These are phyloP conservation scores for Drosophila bocki DNA, from an alignment of 1,140 invertebrate species.

Conservation along the genomic window DNA sequence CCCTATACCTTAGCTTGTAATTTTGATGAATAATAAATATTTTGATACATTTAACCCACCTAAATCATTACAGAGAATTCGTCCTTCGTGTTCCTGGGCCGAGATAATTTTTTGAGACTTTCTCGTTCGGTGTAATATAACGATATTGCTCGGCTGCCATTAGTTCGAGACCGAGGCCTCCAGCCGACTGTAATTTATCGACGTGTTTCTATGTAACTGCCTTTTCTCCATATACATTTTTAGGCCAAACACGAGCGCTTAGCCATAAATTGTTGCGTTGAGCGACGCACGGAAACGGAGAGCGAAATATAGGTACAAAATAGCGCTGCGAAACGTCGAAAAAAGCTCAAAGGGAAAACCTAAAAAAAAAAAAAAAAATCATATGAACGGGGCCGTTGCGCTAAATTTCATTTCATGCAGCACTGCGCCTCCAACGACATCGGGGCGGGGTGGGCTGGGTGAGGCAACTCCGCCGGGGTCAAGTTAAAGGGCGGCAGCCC, in stretches of 20 bases:
- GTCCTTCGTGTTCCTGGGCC: background rate
- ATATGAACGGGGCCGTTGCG: slow-evolving; percentile 61
- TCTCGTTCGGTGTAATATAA: slow-evolving; percentile 17
- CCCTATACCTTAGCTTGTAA: background rate
- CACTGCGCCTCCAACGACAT: slow-evolving; percentile 46
- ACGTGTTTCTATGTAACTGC: slow-evolving; percentile 69
- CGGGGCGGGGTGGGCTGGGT: background rate
- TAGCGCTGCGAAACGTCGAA: slow-evolving; percentile 13
- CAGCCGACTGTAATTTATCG: slow-evolving; percentile 69
- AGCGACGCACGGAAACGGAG: slow-evolving; percentile 49
- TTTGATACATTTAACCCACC: background rate
- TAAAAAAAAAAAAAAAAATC: slow-evolving; percentile 19
- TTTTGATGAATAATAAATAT: background rate
- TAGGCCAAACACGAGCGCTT: slow-evolving; percentile 71
- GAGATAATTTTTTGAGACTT: slow-evolving; percentile 23
- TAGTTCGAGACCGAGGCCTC: slow-evolving; percentile 56
- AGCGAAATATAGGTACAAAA: slow-evolving; percentile 37
- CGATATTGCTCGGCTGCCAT: slow-evolving; percentile 46
- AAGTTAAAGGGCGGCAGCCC: slow-evolving; percentile 62
- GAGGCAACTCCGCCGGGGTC: slow-evolving; percentile 54
- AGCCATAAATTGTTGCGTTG: slow-evolving; percentile 76
- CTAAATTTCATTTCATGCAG: slow-evolving; percentile 81
- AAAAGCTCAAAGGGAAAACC: slow-evolving; percentile 21
- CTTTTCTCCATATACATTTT: slow-evolving; percentile 55
- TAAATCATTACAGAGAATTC: background rate